Evolutionary conservation across 1,140 invertebrate genomes (phyloP).

Genomic region (Drosophila watanabei): DNA sequence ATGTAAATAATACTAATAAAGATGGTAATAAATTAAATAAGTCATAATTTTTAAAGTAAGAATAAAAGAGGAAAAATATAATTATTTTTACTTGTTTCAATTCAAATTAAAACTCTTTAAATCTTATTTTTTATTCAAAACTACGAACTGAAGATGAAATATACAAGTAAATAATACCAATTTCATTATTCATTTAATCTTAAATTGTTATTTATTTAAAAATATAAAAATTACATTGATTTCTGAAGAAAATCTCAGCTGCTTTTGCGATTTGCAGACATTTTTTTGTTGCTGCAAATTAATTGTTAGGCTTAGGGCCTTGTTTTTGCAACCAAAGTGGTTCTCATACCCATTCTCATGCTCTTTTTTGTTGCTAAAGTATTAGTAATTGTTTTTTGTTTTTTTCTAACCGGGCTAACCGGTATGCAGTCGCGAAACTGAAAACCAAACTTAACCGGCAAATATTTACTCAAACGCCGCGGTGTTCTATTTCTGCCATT

Average conservation of each 20-base stretch:
- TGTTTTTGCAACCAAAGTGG: conserved; percentile 24
- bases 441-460: conserved; percentile 46
- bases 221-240: neutral
- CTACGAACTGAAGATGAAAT: neutral
- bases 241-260: neutral
- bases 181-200: neutral
- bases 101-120: neutral
- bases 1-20: too few species aligned
- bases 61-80: neutral
- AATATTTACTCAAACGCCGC: conserved; percentile 24
- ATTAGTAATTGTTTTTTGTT: neutral
- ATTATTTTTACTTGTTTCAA: neutral
- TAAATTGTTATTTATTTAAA: neutral
- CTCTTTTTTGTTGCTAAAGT: conserved; percentile 1
- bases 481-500: conserved; percentile 30
- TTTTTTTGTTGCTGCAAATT: conserved; percentile 3
- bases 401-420: conserved; percentile 49
- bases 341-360: conserved; percentile 25
- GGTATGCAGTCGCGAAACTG: conserved; percentile 52
- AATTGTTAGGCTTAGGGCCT: conserved; percentile 11
- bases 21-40: too few species aligned
- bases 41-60: too few species aligned
- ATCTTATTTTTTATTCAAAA: neutral
- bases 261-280: neutral
- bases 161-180: neutral